Conservation (phyloP, 2,797 vertebrate species). For the Hippopotamyrus pictus region DNA sequence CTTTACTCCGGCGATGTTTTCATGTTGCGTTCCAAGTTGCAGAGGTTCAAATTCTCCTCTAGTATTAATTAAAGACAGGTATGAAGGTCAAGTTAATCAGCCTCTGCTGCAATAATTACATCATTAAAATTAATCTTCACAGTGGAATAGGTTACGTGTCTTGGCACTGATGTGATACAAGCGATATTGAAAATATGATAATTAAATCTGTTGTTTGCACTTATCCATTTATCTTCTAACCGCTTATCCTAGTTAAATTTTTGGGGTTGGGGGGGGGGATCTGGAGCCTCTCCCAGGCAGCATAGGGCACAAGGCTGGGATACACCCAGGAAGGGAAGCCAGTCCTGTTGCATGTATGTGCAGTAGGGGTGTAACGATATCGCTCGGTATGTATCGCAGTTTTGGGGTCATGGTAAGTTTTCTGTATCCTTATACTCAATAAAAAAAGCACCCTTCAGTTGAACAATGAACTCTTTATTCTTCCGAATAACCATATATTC, state of each 20-base stretch:
- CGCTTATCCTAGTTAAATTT: not conserved
- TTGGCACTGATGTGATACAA: not conserved
- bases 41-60: constrained; percentile 25
- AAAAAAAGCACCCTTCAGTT: not conserved
- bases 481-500: not conserved
- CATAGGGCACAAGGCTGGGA: not conserved
- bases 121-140: constrained; percentile 18
- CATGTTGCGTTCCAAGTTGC: constrained; percentile 30
- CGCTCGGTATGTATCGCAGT: not conserved
- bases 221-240: not conserved
- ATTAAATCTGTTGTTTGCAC: not conserved
- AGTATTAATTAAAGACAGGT: constrained; percentile 27
- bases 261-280: not conserved
- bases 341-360: not conserved
- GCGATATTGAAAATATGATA: not conserved
- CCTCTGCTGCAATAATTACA: constrained; percentile 31
- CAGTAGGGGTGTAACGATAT: not conserved
- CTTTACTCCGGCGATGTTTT: constrained; percentile 20
- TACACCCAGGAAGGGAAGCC: too few species aligned
- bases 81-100: constrained; percentile 33
- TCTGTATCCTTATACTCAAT: not conserved
- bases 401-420: not conserved
- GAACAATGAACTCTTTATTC: not conserved
- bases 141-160: not conserved
- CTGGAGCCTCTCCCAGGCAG: not conserved